Evolutionary conservation across 2,113 vertebrate species (phyloP).

Genomic region (Xerus inauris): DNA sequence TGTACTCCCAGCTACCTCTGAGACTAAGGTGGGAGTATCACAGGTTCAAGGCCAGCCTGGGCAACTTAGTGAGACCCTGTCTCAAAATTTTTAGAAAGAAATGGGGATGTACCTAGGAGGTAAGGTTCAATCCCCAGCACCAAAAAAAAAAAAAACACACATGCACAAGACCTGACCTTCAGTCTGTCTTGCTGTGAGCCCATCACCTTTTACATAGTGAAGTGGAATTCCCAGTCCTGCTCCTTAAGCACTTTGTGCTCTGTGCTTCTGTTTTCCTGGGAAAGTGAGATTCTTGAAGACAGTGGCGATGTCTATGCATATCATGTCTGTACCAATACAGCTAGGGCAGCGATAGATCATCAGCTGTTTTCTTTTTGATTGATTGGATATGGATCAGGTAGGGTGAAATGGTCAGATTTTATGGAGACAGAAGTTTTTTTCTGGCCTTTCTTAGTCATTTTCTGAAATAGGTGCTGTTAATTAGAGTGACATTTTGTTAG

Average conservation of each 20-base stretch:
- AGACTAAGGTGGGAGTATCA: too few relatives aligned
- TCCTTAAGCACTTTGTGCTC: not conserved
- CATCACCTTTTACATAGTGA: not conserved
- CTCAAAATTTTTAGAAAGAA: too few relatives aligned
- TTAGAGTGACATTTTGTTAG: not conserved
- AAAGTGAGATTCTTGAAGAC: slow-evolving; percentile 16
- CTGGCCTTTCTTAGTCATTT: not conserved
- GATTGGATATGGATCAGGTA: not conserved
- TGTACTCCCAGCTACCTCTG: too few relatives aligned
- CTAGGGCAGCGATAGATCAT: not conserved
- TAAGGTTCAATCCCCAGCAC: too few relatives aligned
- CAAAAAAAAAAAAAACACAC: not conserved
- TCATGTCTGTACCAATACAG: not conserved
- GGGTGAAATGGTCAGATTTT: not conserved
- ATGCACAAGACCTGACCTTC: not conserved
- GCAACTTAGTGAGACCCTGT: too few relatives aligned
- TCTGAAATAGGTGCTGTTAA: not conserved
- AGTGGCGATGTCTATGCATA: not conserved
- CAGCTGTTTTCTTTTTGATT: not conserved
- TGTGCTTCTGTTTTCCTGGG: not conserved
- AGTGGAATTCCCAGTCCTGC: not conserved
- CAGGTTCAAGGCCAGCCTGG: too few relatives aligned
- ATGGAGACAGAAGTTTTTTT: not conserved
- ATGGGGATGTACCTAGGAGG: too few relatives aligned
- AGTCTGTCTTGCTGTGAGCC: not conserved